Conservation (phyloP, 2,888 invertebrate genomes). For the Girardia tigrina region DNA sequence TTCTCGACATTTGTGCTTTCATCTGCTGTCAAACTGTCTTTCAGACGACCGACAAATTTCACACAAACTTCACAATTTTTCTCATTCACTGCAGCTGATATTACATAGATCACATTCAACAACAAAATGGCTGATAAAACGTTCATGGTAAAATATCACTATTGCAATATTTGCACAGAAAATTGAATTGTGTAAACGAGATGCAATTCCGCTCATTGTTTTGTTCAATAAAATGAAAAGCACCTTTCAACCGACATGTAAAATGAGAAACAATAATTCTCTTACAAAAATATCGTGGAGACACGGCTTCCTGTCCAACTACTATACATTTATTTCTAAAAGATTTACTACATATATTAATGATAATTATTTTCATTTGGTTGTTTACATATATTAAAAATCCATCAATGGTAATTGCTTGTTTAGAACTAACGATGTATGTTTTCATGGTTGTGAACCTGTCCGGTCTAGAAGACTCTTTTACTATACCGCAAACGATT, state of each 20-base stretch:
- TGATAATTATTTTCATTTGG: too few species aligned
- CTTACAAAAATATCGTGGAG: too few species aligned
- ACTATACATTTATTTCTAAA: too few species aligned
- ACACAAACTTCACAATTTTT: slow-evolving; percentile 57
- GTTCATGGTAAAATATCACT: slow-evolving; percentile 12
- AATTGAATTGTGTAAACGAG: too few species aligned
- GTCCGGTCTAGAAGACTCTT: neutral
- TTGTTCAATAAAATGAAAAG: too few species aligned
- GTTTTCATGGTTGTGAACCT: neutral
- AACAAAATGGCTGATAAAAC: neutral
- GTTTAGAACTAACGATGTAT: neutral
- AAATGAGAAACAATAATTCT: too few species aligned
- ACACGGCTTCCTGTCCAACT: too few species aligned
- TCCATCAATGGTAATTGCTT: neutral
- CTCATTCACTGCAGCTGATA: slow-evolving; percentile 28
- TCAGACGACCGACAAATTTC: slow-evolving; percentile 68
- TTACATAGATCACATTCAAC: neutral
- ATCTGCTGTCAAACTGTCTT: slow-evolving; percentile 59
- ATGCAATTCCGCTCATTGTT: too few species aligned
- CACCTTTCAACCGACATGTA: too few species aligned
- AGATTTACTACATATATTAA: too few species aligned
- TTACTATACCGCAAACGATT: neutral
- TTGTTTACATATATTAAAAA: neutral
- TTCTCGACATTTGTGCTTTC: slow-evolving; percentile 62
- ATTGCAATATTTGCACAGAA: too few species aligned